Evolutionary conservation across 64 coral and sea anemone species (phyloP).

Genomic region (Stichodactyla mertensii): DNA sequence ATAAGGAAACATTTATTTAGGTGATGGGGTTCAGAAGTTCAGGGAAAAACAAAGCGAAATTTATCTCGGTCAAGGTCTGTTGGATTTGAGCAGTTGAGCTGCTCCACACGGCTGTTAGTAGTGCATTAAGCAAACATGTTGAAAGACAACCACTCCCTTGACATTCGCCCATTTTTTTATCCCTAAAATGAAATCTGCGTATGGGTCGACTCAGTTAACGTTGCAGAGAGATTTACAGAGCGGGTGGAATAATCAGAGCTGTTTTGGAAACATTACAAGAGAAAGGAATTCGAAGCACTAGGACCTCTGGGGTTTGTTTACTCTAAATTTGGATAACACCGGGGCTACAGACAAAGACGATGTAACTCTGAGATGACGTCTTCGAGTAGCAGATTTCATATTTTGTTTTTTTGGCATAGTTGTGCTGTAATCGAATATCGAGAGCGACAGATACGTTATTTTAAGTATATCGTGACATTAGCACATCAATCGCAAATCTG

Average conservation of each 20-base stretch:
- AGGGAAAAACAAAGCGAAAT: background rate
- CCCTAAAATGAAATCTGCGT: background rate
- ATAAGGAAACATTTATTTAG: no score
- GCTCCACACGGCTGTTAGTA: background rate
- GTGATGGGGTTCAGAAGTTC: background rate
- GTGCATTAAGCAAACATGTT: background rate
- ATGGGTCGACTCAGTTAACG: background rate
- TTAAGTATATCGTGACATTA: background rate
- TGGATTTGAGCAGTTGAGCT: background rate
- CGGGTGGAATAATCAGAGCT: background rate
- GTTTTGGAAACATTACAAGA: conserved; percentile 4
- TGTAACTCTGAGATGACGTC: background rate
- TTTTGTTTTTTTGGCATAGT: background rate
- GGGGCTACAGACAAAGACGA: background rate
- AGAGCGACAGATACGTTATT: background rate
- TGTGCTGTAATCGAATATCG: background rate
- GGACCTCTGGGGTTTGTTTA: background rate
- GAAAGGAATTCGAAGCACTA: conserved; percentile 20
- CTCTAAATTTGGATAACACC: background rate
- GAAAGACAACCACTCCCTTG: background rate
- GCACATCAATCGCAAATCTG: conserved; percentile 5
- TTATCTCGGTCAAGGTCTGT: background rate
- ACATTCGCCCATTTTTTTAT: background rate
- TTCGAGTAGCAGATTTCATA: background rate
- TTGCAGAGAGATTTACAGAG: background rate